These are phyloP conservation scores for Apamea monoglypha DNA, from an alignment of 2,888 invertebrate genomes.

Conservation along the genomic window DNA sequence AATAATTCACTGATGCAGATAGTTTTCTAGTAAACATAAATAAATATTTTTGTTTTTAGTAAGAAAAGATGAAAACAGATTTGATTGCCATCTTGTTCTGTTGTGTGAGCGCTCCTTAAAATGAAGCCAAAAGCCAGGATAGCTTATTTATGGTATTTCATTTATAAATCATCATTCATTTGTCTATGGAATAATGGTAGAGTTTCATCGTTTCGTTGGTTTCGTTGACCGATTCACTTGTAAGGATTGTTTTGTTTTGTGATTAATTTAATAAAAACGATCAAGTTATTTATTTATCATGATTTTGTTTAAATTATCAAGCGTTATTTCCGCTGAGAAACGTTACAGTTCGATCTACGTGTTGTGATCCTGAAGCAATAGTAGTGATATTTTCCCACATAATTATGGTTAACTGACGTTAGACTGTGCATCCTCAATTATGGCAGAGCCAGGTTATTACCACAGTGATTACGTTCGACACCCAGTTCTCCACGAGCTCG, in stretches of 20 bases:
- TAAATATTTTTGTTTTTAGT: background rate
- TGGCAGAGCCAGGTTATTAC: constrained; percentile 91
- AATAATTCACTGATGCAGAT: too few species aligned
- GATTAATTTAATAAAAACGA: constrained; percentile 81
- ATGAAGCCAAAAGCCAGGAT: constrained; percentile 20
- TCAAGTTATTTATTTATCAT: constrained; percentile 79
- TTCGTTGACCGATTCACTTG: constrained; percentile 84
- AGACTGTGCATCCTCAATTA: constrained; percentile 90
- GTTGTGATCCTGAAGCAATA: constrained; percentile 87
- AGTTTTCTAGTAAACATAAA: background rate
- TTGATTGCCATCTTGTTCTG: background rate
- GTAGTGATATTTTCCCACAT: constrained; percentile 89
- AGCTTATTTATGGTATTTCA: constrained; percentile 20
- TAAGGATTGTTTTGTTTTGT: constrained; percentile 86
- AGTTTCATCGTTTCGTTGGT: constrained; percentile 85
- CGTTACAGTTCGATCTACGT: constrained; percentile 74
- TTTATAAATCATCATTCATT: constrained; percentile 31
- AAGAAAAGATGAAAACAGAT: background rate
- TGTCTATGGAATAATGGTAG: constrained; percentile 79
- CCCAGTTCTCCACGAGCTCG: constrained; percentile 96
- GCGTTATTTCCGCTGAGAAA: constrained; percentile 72
- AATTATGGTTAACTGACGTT: constrained; percentile 91
- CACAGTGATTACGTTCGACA: constrained; percentile 97
- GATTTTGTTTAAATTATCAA: constrained; percentile 76
- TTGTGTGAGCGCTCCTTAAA: background rate